Base-by-base conservation (phyloP, 2,797 vertebrate species). In the Pitangus sulphuratus region DNA sequence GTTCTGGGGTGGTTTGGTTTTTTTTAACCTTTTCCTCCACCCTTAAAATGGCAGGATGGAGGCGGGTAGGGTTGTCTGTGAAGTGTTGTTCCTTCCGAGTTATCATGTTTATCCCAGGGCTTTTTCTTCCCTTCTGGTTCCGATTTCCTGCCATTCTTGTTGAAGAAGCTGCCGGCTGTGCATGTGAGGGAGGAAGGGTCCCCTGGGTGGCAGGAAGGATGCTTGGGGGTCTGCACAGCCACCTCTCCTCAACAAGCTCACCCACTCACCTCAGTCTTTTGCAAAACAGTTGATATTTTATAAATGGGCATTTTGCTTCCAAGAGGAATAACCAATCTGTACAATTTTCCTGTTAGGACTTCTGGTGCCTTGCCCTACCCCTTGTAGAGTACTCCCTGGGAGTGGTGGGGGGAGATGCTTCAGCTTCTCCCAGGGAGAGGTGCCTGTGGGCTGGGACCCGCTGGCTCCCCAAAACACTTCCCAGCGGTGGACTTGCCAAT, bases 131-230 rank as follows among this genome's bases (percentile, higher is more conserved):
- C 50, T 95, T 86, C 84, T 87, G 79, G 47, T 77, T 68, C 60
- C 2, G 8, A 11, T 93, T 97, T 97, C 95, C 95, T 94, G 87
- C 81, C 28, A 89, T 95, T 95, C 89, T 95, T 95, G 90, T 93
- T 0, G 2, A 58, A 25, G 69, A 40, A 92, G 69, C 76, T 8
- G 16, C 61, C 0, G n/a, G 68, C 40, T 35, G 25, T 50, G 62
- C 68, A 48, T 76, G 51, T 0, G 7, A 79, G 40, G 68, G 72
- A 91, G 65, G 89, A 88, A 92, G 60, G 66, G 80, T 91, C 94
- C 69, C 70, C 78, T 47, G 80, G 69, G 79, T 30, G 4, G 83
- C 75, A 88, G 92, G 92, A 96, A 95, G 93, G 91, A 92, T 92
- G 50, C 78, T 3, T 42, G 74, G 48, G 61, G 22, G 33, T 92